Base-by-base conservation (phyloP, 2,888 invertebrate species). In the Cyrtodaria siliqua region DNA sequence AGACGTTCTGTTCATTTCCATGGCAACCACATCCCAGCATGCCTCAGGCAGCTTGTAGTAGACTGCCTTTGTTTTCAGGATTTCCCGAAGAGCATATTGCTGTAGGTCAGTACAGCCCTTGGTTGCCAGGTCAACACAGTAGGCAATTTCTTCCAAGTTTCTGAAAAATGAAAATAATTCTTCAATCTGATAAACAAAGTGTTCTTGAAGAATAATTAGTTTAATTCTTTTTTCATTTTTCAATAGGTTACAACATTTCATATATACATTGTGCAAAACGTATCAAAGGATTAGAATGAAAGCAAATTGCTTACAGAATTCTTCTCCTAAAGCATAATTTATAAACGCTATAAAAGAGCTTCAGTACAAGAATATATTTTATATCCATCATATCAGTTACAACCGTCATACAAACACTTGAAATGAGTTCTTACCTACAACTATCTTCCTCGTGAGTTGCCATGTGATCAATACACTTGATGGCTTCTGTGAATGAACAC, bases 391-490 rank as follows among this genome's bases (percentile, higher is more conserved):
- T n/a, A n/a, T n/a, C n/a, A n/a, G n/a, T n/a, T n/a, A n/a, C n/a
- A n/a, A n/a, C n/a, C n/a, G n/a, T n/a, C n/a, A n/a, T n/a, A n/a
- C n/a, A n/a, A n/a, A n/a, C n/a, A n/a, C n/a, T n/a, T n/a, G n/a
- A n/a, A n/a, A n/a, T n/a, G n/a, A n/a, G n/a, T 1, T 62, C 64
- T n/a, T 71, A 73, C 73, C 67, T 56, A 55, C 73, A 73, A 6
- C 14, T 24, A n/a, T 18, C 27, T 24, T n/a, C 26, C 1, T 33
- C 33, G 12, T 38, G 2, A 24, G 24, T 24, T 18, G 33, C 16
- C 12, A 63, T 38, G 38, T 62, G 23, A 14, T 27, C 50, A 0
- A 62, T 14, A 56, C 73, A 73, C 2, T 56, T 29, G 24, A 33
- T 23, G 9, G 67, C 62, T 14, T 61, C 55, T 16, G 44, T 16